Evolutionary conservation across 2,797 vertebrate genomes (phyloP), one percentile per base, ranked within the genome.

Genomic region (Echiichthys vipera): DNA sequence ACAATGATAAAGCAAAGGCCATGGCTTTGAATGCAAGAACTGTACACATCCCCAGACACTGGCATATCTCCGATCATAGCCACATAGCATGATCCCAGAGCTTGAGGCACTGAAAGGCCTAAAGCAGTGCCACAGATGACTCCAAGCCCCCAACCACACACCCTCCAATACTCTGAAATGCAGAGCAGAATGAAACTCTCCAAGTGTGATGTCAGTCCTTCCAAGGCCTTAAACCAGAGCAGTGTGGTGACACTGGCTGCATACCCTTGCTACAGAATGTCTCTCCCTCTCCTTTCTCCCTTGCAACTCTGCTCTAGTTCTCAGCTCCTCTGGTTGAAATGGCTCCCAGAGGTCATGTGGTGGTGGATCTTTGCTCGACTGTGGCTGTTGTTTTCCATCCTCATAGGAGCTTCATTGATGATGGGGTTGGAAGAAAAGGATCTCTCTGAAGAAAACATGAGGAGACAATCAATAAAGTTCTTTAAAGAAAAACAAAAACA

Each of bases 201-300:
- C 77, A 88, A 89, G 77, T 63, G 83, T 92, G 91, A 91, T 86
- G 86, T 92, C 84, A 89, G 75, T 78, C 71, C 84, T 90, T 92
- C 89, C 71, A 53, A 74, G 80, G 47, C 75, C 84, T 81, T 78
- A 55, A 83, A 85, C 74, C 70, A 67, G 77, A 80, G 62, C 49
- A 54, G 67, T 71, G 79, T 64, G 74, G 80, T 58, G 79, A 81
- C 80, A 71, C 73, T 71, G 66, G 68, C 78, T 79, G 36, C 58
- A 67, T 53, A 71, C 55, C 36, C 57, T 65, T 43, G 4, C 34
- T 32, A 32, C 37, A 42, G 17, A 27, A 37, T 43, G 50, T 63
- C 47, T 58, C 47, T 65, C 27, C 46, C 37, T 68, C 56, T 63
- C 24, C 36, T 71, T 13, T 34, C 46, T 74, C 39, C 88, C 47